Conservation (phyloP, 2,888 invertebrate species). For the Uropetala carovei region DNA sequence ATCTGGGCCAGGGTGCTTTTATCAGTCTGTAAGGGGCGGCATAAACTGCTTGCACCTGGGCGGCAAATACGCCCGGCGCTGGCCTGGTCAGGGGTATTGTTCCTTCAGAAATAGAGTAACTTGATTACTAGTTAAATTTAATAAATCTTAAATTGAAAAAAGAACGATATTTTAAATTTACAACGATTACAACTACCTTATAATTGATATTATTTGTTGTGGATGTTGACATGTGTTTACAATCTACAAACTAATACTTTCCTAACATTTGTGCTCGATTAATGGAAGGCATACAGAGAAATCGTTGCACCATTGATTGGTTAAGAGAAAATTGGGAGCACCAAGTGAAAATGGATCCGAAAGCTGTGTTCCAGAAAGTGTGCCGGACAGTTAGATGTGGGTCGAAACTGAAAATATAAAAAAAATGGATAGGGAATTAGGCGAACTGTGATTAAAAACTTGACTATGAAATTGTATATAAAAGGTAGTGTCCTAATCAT, state of each 20-base stretch:
- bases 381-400: constrained; percentile 79
- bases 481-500: not conserved
- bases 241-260: not conserved
- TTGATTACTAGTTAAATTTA: too few relatives aligned
- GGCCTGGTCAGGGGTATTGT: too few relatives aligned
- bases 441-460: not conserved
- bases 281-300: constrained; percentile 79
- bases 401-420: constrained; percentile 77
- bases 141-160: too few relatives aligned
- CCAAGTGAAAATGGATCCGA: constrained; percentile 80
- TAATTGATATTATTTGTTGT: too few relatives aligned
- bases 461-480: not conserved
- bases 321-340: constrained; percentile 78
- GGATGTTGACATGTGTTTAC: too few relatives aligned
- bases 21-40: too few relatives aligned
- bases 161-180: too few relatives aligned
- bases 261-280: constrained; percentile 77
- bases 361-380: constrained; percentile 79
- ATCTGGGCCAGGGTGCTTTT: too few relatives aligned
- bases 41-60: too few relatives aligned
- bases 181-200: too few relatives aligned
- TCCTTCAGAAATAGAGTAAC: too few relatives aligned
- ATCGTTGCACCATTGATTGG: constrained; percentile 80
- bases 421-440: not conserved
- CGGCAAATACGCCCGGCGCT: too few relatives aligned